Base-by-base conservation (phyloP, 2,888 invertebrate species). In the Drosophila mulleri region DNA sequence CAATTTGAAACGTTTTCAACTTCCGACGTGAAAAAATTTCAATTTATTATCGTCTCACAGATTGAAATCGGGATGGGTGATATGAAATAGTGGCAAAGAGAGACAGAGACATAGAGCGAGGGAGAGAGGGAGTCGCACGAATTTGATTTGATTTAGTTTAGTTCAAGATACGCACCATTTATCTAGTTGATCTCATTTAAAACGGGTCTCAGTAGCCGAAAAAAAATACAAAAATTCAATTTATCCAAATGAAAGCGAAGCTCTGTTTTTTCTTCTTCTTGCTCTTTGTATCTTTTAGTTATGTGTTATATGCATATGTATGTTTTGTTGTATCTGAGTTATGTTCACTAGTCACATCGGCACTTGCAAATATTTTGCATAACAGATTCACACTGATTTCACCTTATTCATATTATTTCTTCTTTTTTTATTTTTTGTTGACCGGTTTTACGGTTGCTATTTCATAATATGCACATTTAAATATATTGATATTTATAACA, bases 161-260 rank as follows among this genome's bases (percentile, higher is more conserved):
- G 65, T 58, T 67, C 59, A 70, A 83, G 79, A 84, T 89, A 89
- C 90, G 75, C 82, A 89, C 90, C 89, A 89, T 90, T 89, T 89
- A 90, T 89, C 89, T 88, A 88, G 83, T 86, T 82, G 79, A 82
- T 86, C 77, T 89, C 89, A 80, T 85, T 89, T 62, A 89, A 75
- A 82, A 67, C 73, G 67, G 66, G 75, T 84, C 82, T 73, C 72
- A 67, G 72, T 68, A 47, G 66, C 16, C 65, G 26, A 58, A 65
- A 65, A 70, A 54, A 5, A 39, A 26, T n/a, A 37, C 14, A 9
- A 50, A 65, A 66, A 72, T 69, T 65, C 67, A 70, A 81, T 78
- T 76, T 75, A 84, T 85, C 86, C 80, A 76, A 84, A 70, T 77
- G 72, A 83, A 86, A 74, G 86, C 80, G 26, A 20, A 44, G 48